Base-by-base conservation (phyloP, 2,797 vertebrate species). In the Tolypeutes matacus region DNA sequence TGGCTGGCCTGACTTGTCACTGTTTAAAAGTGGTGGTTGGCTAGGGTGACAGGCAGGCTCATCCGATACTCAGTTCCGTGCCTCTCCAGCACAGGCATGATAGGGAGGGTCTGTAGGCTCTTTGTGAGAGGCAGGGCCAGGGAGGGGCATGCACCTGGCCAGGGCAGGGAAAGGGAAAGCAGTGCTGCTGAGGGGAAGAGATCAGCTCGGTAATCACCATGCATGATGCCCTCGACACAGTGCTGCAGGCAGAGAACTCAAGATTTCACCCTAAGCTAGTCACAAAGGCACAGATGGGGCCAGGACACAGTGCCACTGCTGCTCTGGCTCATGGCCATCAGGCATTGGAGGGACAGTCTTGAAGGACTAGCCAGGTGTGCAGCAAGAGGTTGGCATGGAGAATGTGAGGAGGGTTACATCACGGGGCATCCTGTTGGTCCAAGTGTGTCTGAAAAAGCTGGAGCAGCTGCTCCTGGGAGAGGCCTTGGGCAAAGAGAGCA, bases 41-140 rank as follows among this genome's bases (percentile, higher is more conserved):
- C 62, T 65, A 65, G 31, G 62, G 29, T 18, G 62, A 29, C 15
- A 14, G 62, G 29, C 29, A 65, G 12, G 29, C 29, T 65, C 15
- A 31, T 29, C 29, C 29, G 31, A 29, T 65, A 13, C 29, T 98
- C 98, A 97, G 97, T 98, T 97, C 97, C 97, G 96, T 98, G 97
- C 93, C 31, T 31, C 62, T 65, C 31, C 17, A 65, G 62, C 15
- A 27, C 13, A 14, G 9, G 13, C 5, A 65, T 29, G 29, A 53
- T 15, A 53, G 13, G 62, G 62, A 65, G 29, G 31, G 29, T 29
- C 62, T 15, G 29, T 31, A 65, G 29, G 11, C 12, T 65, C 3
- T 65, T 29, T 13, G 62, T 65, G 29, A 65, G 12, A 31, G 29
- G 27, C 62, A 31, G 29, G 62, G 29, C 13, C 29, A 65, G 12